Evolutionary conservation across 2,888 invertebrate species (phyloP), one percentile per base, ranked within the genome.

Genomic region (Acrocyrtus sp.): DNA sequence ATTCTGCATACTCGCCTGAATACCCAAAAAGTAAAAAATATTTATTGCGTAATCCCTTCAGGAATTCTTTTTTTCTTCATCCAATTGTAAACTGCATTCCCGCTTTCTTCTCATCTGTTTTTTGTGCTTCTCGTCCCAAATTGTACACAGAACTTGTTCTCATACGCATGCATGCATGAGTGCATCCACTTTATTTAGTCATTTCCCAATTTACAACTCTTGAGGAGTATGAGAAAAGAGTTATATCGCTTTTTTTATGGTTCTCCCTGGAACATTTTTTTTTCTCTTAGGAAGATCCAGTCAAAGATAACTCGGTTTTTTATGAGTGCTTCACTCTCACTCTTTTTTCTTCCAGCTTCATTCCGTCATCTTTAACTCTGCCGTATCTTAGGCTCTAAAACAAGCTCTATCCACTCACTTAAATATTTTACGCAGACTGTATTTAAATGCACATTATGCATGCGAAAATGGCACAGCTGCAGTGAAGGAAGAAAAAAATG

Each of bases 171-270:
- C 3, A 56, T 39, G 56, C 39, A 41, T 53, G 27, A 56, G 27
- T 21, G 41, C 41, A 56, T 56, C 39, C 34, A 57, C 26, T 57
- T 39, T 19, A 56, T 56, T 34, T 15, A 56, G 39, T 41, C 39
- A 57, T 57, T 26, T 57, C 57, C 43, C 57, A 57, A 57, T 57
- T 57, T 57, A 57, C 57, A 57, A 54, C 43, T 43, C 43, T 2
- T 6, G 26, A 45, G 12, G 3, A 50, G 21, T 24, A 17, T 5
- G 17, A 45, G 6, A 50, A 50, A 50, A 41, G n/a, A 22, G 24
- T 43, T 43, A 45, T 29, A 43, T 39, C 17, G 10, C 15, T 17
- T n/a, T 29, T 57, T 57, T 57, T 57, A 57, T 43, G n/a, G 45
- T 45, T 17, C 57, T 57, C 57, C 21, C 39, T 12, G 57, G 57